phyloP scores from a whole-genome alignment of 2,888 invertebrate species.

The Steromphala cineraria region DNA sequence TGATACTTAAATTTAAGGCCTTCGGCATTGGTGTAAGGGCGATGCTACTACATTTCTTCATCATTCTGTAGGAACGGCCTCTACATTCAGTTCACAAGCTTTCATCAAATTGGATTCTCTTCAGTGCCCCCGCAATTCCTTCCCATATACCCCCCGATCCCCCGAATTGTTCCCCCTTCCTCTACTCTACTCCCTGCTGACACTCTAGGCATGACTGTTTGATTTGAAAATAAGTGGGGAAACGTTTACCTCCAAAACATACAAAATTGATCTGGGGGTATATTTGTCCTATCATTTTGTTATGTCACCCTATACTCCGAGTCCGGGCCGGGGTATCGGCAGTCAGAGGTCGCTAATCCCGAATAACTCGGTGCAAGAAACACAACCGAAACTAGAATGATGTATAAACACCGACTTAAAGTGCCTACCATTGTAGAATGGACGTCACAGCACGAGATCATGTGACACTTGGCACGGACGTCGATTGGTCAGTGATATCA shows the following conservation, averaged over 20 bases:
- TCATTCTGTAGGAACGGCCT: too few relatives aligned
- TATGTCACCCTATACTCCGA: not conserved
- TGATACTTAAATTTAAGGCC: too few relatives aligned
- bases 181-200: not conserved
- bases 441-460: too few relatives aligned
- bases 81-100: not conserved
- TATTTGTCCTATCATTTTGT: not conserved
- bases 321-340: not conserved
- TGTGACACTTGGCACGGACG: too few relatives aligned
- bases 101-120: not conserved
- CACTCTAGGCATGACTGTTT: not conserved
- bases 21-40: too few relatives aligned
- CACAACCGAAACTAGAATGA: slow-evolving; percentile 12
- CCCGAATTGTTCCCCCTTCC: not conserved
- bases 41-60: too few relatives aligned
- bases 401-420: not conserved
- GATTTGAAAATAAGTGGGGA: slow-evolving; percentile 7
- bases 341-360: not conserved
- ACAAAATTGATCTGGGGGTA: not conserved
- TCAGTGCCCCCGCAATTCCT: not conserved
- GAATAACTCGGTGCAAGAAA: not conserved
- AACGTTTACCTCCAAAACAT: not conserved
- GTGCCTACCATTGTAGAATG: too few relatives aligned
- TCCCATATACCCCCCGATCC: not conserved
- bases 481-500: too few relatives aligned